These are phyloP conservation scores for Cetonia aurata DNA, from an alignment of 2,888 invertebrate species.

Conservation along the genomic window DNA sequence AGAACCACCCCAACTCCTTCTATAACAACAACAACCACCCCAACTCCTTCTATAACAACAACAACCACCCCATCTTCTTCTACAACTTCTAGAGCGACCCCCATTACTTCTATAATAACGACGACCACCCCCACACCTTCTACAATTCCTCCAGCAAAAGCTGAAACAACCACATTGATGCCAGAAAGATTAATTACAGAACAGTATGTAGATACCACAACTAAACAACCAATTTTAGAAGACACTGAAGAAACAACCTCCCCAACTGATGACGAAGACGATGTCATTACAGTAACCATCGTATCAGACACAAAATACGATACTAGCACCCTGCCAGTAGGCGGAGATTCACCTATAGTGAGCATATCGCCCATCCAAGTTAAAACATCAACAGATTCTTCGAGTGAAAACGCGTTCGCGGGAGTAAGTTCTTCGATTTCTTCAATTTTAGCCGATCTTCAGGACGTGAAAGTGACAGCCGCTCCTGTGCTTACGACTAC, in stretches of 20 bases:
- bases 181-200: conserved; percentile 26
- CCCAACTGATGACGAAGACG: background rate
- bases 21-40: conserved; percentile 43
- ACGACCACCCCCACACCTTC: conserved; percentile 39
- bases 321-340: conserved; percentile 16
- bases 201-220: conserved; percentile 19
- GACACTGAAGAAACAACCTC: conserved; percentile 12
- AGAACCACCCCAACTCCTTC: conserved; percentile 42
- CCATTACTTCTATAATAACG: conserved; percentile 40
- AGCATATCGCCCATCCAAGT: conserved; percentile 20
- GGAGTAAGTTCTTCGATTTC: background rate
- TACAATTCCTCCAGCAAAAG: conserved; percentile 2
- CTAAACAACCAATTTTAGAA: conserved; percentile 7
- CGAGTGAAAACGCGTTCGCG: background rate
- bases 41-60: conserved; percentile 39
- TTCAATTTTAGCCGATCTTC: background rate
- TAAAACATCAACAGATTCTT: background rate
- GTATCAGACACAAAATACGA: conserved; percentile 36
- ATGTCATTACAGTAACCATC: conserved; percentile 31
- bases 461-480: background rate
- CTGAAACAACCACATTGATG: conserved; percentile 26
- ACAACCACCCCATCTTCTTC: conserved; percentile 34
- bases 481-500: background rate
- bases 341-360: conserved; percentile 15
- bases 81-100: conserved; percentile 41